Conservation (phyloP, 2,888 invertebrate species). For the Pogonocherus hispidulus region DNA sequence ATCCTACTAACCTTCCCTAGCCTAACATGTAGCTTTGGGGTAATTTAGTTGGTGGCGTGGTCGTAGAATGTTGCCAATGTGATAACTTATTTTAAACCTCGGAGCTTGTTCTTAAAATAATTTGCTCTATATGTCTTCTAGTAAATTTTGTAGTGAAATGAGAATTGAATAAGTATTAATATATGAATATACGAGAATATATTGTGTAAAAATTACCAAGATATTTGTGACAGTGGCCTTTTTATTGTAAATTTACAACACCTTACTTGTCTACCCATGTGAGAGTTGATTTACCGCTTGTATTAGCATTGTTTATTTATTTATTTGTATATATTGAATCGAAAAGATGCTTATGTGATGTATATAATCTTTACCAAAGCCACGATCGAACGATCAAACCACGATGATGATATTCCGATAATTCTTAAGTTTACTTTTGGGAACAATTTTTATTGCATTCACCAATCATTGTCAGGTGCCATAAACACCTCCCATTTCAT, state of each 20-base stretch:
- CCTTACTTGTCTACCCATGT: conserved; percentile 29
- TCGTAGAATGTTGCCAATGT: conserved; percentile 35
- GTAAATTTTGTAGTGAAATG: conserved; percentile 36
- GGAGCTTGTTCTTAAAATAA: conserved; percentile 35
- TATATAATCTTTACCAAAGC: conserved; percentile 65
- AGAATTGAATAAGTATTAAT: conserved; percentile 26
- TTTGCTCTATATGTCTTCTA: conserved; percentile 36
- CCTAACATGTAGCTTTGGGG: conserved; percentile 23
- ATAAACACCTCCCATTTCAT: conserved; percentile 45
- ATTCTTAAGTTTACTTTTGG: conserved; percentile 42
- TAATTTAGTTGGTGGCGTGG: conserved; percentile 11
- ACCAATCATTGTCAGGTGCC: conserved; percentile 47
- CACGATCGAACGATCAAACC: conserved; percentile 54
- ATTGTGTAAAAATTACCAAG: conserved; percentile 47
- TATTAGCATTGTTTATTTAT: conserved; percentile 45
- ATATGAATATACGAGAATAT: conserved; percentile 20
- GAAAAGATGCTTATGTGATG: conserved; percentile 59
- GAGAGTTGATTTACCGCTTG: conserved; percentile 41
- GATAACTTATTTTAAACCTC: conserved; percentile 37
- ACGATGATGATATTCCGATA: conserved; percentile 40
- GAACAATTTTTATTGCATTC: conserved; percentile 41
- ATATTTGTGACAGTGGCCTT: conserved; percentile 54
- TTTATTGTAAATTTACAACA: conserved; percentile 47
- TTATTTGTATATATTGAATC: conserved; percentile 64
- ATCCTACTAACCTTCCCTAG: conserved; percentile 23